Conservation (phyloP, 2,888 invertebrate genomes). For the Drosophila eohydei region DNA sequence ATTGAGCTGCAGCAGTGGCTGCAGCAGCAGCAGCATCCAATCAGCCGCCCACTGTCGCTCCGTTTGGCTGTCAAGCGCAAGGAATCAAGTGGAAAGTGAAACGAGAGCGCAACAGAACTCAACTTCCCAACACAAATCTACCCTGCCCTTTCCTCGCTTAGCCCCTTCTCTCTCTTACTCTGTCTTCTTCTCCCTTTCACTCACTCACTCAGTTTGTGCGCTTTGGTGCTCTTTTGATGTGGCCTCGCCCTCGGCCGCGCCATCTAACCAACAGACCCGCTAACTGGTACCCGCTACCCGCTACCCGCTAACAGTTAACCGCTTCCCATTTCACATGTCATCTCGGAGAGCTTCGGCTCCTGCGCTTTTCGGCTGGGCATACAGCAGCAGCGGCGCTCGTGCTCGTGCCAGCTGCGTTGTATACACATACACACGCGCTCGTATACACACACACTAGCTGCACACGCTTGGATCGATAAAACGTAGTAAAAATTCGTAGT, state of each 20-base stretch:
- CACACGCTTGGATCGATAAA: slow-evolving; percentile 72
- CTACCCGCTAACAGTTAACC: neutral
- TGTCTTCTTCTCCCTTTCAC: neutral
- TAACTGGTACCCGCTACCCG: neutral
- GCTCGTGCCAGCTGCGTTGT: slow-evolving; percentile 48
- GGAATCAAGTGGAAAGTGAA: slow-evolving; percentile 81
- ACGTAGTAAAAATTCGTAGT: slow-evolving; percentile 81
- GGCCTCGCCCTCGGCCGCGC: slow-evolving; percentile 68
- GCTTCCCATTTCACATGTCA: slow-evolving; percentile 3
- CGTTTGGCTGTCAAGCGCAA: slow-evolving; percentile 75
- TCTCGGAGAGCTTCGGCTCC: slow-evolving; percentile 15
- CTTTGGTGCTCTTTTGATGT: slow-evolving; percentile 75
- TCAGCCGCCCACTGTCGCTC: slow-evolving; percentile 41
- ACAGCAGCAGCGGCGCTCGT: slow-evolving; percentile 65
- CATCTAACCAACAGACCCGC: slow-evolving; percentile 7
- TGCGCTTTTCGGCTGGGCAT: slow-evolving; percentile 74
- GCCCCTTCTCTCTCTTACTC: neutral
- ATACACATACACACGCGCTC: slow-evolving; percentile 27
- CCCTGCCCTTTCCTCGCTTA: neutral
- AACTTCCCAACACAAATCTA: neutral
- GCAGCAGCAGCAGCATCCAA: slow-evolving; percentile 38
- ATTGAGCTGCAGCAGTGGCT: slow-evolving; percentile 48
- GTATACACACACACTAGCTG: slow-evolving; percentile 13
- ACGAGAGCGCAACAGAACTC: slow-evolving; percentile 55
- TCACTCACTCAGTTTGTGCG: neutral